Conservation (phyloP, 2,888 invertebrate genomes). For the Muscina levida region DNA sequence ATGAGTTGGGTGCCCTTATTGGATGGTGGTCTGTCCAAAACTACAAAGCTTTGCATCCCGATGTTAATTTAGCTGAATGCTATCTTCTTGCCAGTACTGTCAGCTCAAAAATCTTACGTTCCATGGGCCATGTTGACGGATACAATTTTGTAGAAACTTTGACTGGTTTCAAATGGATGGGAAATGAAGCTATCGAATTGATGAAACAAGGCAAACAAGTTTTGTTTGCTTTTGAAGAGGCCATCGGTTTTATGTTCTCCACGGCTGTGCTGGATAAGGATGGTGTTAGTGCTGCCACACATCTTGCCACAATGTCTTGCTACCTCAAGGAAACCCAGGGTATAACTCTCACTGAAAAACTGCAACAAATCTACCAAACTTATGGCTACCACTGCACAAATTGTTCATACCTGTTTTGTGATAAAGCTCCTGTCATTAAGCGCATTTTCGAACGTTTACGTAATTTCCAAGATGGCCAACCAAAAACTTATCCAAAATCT, state of each 20-base stretch:
- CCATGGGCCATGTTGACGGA: conserved; percentile 90
- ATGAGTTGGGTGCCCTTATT: conserved; percentile 95
- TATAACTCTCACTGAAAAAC: conserved; percentile 82
- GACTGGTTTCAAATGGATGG: conserved; percentile 99
- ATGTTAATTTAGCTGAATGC: conserved; percentile 82
- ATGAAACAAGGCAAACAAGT: conserved; percentile 87
- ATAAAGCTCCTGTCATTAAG: conserved; percentile 85
- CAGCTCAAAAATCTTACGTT: conserved; percentile 94
- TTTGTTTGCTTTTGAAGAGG: conserved; percentile 98
- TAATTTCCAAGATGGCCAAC: conserved; percentile 82
- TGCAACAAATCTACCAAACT: conserved; percentile 88
- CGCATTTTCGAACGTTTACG: conserved; percentile 91
- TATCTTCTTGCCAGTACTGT: conserved; percentile 97
- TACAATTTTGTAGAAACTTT: conserved; percentile 92
- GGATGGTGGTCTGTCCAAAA: conserved; percentile 95
- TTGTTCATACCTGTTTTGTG: conserved; percentile 94
- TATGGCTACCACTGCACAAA: conserved; percentile 94
- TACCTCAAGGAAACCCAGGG: conserved; percentile 84
- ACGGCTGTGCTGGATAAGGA: conserved; percentile 95
- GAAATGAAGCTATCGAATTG: conserved; percentile 88
- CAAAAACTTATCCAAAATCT: conserved; percentile 85
- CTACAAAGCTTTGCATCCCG: conserved; percentile 80
- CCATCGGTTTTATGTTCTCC: conserved; percentile 99
- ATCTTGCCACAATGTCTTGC: conserved; percentile 87
- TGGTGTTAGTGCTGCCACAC: conserved; percentile 94